A percentile compares a stretch with the other conserved stretches of the same genome.
These are phyloP conservation scores for Larimichthys crocea DNA, from an alignment of 2,113 vertebrate species.

Conservation along the genomic window DNA sequence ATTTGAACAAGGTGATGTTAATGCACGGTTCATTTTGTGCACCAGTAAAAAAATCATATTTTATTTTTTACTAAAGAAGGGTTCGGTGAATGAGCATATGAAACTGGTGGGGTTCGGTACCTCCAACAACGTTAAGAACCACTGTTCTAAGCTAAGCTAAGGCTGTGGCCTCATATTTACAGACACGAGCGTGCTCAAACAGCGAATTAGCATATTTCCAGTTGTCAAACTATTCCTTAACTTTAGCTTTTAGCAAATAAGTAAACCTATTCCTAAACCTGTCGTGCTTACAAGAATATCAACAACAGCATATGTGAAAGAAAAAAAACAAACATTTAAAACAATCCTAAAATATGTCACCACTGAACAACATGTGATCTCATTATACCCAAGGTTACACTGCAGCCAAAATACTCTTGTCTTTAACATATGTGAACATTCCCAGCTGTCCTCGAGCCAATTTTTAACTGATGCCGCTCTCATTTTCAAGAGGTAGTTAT, in stretches of 20 bases:
- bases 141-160: too few species aligned
- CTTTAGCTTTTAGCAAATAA: too few species aligned
- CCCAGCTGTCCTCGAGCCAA: conserved; percentile 56
- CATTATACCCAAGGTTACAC: conserved; percentile 16
- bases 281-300: not conserved
- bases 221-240: not conserved
- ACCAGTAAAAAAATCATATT: too few species aligned
- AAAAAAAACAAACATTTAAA: not conserved
- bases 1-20: too few species aligned
- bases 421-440: conserved; percentile 53
- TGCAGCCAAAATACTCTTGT: conserved; percentile 54
- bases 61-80: too few species aligned
- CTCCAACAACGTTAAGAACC: too few species aligned
- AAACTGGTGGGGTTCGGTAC: too few species aligned
- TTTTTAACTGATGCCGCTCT: conserved; percentile 31
- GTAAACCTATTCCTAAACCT: too few species aligned
- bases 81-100: too few species aligned
- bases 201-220: not conserved
- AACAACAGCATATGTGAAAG: not conserved
- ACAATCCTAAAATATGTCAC: not conserved
- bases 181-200: not conserved
- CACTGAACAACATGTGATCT: conserved; percentile 8
- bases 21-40: too few species aligned
- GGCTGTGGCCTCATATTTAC: not conserved
- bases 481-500: conserved; percentile 46